Evolutionary conservation across 2,888 invertebrate species (phyloP), one percentile per base, ranked within the genome.

Genomic region (Tenthredo distinguenda): DNA sequence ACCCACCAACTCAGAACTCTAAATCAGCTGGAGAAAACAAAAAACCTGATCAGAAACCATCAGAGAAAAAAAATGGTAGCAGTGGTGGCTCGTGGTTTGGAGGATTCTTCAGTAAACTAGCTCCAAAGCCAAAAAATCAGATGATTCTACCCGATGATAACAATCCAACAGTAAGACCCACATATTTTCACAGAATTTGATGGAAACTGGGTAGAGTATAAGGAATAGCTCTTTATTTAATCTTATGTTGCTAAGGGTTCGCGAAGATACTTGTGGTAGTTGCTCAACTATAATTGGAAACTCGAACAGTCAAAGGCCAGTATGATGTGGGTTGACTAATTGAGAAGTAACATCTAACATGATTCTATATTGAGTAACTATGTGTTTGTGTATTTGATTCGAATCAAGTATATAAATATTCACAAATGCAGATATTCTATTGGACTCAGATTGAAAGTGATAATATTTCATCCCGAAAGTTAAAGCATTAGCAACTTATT

Each of bases 101-200:
- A 87, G 98, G 98, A 82, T 95, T 98, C 90, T 97, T 97, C 94
- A 97, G 96, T 93, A 97, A 97, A 94, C 95, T 98, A 86, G 95
- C 97, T 31, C 95, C 97, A 84, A 97, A 97, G 89, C 96, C 97
- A 72, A 98, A 97, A 94, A 98, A 98, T 95, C 98, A 98, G 95
- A 98, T 98, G 98, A 98, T 97, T 91, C 95, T 99, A 89, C 99
- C 99, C 0, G 98, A 99, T 94, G 99, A 99, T 94, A 98, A 97
- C 93, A 97, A 99, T 94, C 98, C 98, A 87, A 95, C 97, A 87
- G 98, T 98, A 95, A 96, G 96, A 94, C 62, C n/a, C 34, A 21
- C 10, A 50, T 47, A 34, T 40, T 50, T 77, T 6, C 5, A 77
- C 31, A 47, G 7, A 77, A n/a, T 26, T 76, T 12, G 21, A 26